Base-by-base conservation (phyloP, 2,888 invertebrate species). In the Agonopterix alstromeriana region DNA sequence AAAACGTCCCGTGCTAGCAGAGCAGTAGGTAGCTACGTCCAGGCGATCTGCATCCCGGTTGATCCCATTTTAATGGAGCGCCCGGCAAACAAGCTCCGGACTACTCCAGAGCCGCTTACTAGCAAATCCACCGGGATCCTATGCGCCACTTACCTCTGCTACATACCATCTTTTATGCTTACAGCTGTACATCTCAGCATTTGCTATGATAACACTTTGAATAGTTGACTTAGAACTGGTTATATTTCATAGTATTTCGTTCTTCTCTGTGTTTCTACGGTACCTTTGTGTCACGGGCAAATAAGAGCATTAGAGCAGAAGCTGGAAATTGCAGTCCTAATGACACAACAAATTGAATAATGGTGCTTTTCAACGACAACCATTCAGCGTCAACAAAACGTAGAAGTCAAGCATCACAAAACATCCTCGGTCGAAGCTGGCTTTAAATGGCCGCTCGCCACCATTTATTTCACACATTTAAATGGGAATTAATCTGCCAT, bases 41-140 rank as follows among this genome's bases (percentile, higher is more conserved):
- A 72, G 70, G 75, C 81, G 82, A 87, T 88, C 84, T 88, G 86
- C 87, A 87, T 87, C 82, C 77, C 70, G 68, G 67, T 81, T 87
- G 88, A 88, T 87, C 88, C 88, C 73, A 86, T 87, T 88, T 88
- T 88, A 88, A 88, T 88, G 86, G 87, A 88, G 82, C 84, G 82
- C 83, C 82, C 79, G 81, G 87, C 86, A 87, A 87, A 87, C 86
- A 87, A 82, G 84, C 84, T 82, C 75, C 73, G 8, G 35, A 41
- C 42, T 17, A 44, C 36, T 35, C 11, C 44, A 41, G 51, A 79
- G 78, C 80, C 77, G 87, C 87, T 86, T 86, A 83, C 82, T 67
- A 77, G 74, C 72, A 87, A 88, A 88, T 86, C 85, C 86, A 70
- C 70, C 62, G 72, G 73, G 79, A 84, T 83, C 82, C 81, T 61